Conservation (phyloP, 2,888 invertebrate genomes). For the Temnothorax rugatulus region DNA sequence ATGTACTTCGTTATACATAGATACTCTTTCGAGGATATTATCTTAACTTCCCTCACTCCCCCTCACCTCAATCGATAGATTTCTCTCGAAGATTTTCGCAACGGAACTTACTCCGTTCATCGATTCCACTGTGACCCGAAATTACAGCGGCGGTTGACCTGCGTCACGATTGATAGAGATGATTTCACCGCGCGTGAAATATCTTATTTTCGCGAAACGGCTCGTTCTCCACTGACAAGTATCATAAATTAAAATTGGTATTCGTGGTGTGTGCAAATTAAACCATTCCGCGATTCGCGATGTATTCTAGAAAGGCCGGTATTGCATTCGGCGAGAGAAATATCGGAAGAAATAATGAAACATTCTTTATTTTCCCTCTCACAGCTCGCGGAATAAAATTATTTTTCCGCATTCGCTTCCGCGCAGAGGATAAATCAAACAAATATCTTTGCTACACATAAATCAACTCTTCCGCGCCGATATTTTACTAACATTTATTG, state of each 20-base stretch:
- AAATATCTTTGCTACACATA: background rate
- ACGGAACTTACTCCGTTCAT: constrained; percentile 2
- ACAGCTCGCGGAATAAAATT: constrained; percentile 24
- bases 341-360: constrained; percentile 40
- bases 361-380: constrained; percentile 5
- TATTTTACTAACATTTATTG: background rate
- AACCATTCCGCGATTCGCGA: constrained; percentile 7
- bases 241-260: constrained; percentile 61
- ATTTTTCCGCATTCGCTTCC: constrained; percentile 11
- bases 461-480: background rate
- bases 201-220: constrained; percentile 30
- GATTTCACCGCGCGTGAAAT: constrained; percentile 46
- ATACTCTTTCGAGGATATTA: background rate
- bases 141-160: constrained; percentile 65
- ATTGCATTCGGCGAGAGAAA: constrained; percentile 31
- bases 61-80: background rate
- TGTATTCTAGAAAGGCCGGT: background rate
- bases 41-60: background rate
- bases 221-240: constrained; percentile 16
- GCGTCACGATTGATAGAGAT: constrained; percentile 64
- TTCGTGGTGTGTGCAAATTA: constrained; percentile 42
- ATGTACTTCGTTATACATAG: background rate
- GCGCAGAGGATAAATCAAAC: constrained; percentile 5
- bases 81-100: constrained; percentile 23
- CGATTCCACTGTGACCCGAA: constrained; percentile 65